Evolutionary conservation across 2,888 invertebrate species (phyloP), one percentile per base, ranked within the genome.

Genomic region (Zaprionus obscuricornis): DNA sequence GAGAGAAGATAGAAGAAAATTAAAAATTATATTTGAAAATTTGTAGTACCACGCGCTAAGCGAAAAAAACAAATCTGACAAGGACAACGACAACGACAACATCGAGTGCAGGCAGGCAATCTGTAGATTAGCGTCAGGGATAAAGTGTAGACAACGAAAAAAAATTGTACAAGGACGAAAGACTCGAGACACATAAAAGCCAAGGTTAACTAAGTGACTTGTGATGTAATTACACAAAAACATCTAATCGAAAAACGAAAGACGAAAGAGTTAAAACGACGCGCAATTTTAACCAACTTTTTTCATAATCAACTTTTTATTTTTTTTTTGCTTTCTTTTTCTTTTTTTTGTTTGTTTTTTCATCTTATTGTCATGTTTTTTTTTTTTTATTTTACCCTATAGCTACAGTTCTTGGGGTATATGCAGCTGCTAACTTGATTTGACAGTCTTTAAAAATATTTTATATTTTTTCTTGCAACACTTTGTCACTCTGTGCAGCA

Each of bases 171-270:
- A 63, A 50, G 42, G 52, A 59, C 17, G 18, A 24, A 67, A 46
- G 46, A 60, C 73, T 37, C 10, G 39, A 14, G n/a, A n/a, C n/a
- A n/a, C n/a, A n/a, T 16, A 27, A 33, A 7, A 66, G 24, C 27
- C 46, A 43, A 37, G 59, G 11, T 18, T n/a, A 27, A 29, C 50
- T 49, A 72, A 60, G 46, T 50, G 37, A n/a, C 42, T 26, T 42
- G 37, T 67, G 62, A 62, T 67, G 56, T 39, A 62, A 73, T 67
- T 69, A 67, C 31, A 27, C 31, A 11, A 33, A 18, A 16, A 27
- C 18, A 24, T 8, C 14, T 37, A 47, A 33, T 66, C 7, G n/a
- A 36, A 10, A 27, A 20, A 17, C 17, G 20, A 49, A 33, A 11
- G 8, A 27, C 29, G n/a, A 51, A 33, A 20, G 43, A 47, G 34